phyloP scores from a whole-genome alignment of 92 coral and sea anemone species.

The Actinernus sp. region DNA sequence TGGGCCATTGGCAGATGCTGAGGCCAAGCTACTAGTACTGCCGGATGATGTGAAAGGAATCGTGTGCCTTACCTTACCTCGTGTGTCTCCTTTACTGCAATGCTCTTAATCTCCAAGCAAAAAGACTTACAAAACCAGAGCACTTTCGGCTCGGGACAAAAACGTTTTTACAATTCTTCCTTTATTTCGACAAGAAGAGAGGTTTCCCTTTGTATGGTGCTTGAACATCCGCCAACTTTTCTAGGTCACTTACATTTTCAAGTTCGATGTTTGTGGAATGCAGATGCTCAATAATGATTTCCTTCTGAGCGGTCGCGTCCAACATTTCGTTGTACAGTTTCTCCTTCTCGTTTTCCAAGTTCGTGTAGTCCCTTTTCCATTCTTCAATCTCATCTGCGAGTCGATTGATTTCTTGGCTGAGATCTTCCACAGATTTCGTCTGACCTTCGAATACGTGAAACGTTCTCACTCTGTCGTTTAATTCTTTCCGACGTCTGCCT shows the following conservation, averaged over 20 bases:
- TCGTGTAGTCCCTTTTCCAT: slow-evolving; percentile 28
- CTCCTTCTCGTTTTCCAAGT: slow-evolving; percentile 36
- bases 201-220: slow-evolving; percentile 8
- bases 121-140: slow-evolving; percentile 36
- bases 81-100: slow-evolving; percentile 30
- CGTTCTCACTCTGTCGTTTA: neutral
- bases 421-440: neutral
- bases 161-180: slow-evolving; percentile 28
- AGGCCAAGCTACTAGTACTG: too few relatives aligned
- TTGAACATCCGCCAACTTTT: neutral
- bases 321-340: too few relatives aligned
- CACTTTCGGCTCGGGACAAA: slow-evolving; percentile 27
- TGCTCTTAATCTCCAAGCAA: slow-evolving; percentile 23
- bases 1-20: too few relatives aligned
- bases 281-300: slow-evolving; percentile 22
- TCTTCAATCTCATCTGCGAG: slow-evolving; percentile 10
- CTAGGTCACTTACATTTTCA: neutral
- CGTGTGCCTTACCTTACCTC: too few relatives aligned
- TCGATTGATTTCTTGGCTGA: neutral
- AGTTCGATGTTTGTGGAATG: slow-evolving; percentile 32
- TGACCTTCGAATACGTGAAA: neutral
- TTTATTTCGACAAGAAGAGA: slow-evolving; percentile 12
- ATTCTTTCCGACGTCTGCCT: neutral
- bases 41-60: too few relatives aligned
- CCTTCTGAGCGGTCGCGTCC: slow-evolving; percentile 2